phyloP scores from a whole-genome alignment of 2,797 vertebrate species.

The Sebastes vulpes region DNA sequence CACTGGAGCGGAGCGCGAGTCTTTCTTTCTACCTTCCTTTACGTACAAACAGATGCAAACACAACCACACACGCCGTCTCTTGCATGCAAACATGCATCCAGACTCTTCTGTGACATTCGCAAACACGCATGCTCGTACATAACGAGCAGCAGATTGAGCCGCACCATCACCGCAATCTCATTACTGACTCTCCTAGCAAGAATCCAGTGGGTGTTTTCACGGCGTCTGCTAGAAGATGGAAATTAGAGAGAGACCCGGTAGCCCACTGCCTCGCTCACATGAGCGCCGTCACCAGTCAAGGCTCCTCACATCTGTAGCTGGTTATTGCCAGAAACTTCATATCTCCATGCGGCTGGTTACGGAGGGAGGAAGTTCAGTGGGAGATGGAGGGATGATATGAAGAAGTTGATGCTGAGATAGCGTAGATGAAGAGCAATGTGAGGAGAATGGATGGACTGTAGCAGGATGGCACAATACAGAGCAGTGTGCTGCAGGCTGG shows the following conservation, averaged over 20 bases:
- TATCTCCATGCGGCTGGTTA: slow-evolving; percentile 64
- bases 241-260: slow-evolving; percentile 62
- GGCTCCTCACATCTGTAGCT: slow-evolving; percentile 70
- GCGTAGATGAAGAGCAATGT: slow-evolving; percentile 23
- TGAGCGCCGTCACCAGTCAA: slow-evolving; percentile 51
- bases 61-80: neutral
- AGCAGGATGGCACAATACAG: slow-evolving; percentile 11
- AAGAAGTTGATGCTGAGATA: slow-evolving; percentile 36
- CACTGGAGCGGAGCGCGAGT: slow-evolving; percentile 37
- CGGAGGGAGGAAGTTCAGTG: slow-evolving; percentile 52
- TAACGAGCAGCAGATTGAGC: slow-evolving; percentile 73
- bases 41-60: neutral
- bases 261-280: slow-evolving; percentile 48
- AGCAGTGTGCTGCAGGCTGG: neutral
- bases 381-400: slow-evolving; percentile 65
- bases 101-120: neutral
- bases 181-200: slow-evolving; percentile 67
- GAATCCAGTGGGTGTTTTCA: slow-evolving; percentile 76
- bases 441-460: slow-evolving; percentile 30
- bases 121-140: slow-evolving; percentile 24
- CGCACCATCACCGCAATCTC: slow-evolving; percentile 50
- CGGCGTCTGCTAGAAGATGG: slow-evolving; percentile 43
- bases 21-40: neutral
- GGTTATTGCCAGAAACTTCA: slow-evolving; percentile 66
- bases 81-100: neutral